These are phyloP conservation scores for Paramisgurnus dabryanus DNA, from an alignment of 2,113 vertebrate species.

Conservation along the genomic window DNA sequence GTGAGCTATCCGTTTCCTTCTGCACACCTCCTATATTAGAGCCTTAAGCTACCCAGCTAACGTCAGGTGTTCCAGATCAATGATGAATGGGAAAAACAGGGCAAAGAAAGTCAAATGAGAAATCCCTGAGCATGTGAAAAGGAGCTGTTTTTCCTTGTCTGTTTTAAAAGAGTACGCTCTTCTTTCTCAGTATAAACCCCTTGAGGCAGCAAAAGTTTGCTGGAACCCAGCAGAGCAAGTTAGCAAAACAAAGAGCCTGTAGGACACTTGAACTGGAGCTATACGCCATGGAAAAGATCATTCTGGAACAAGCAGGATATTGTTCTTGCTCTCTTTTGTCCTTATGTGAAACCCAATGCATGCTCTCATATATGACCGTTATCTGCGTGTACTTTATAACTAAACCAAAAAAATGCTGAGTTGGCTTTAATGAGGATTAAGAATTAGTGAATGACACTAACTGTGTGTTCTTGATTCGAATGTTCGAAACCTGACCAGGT, in stretches of 20 bases:
- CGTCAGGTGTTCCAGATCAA: slow-evolving; percentile 48
- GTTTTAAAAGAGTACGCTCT: slow-evolving; percentile 46
- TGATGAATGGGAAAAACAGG: slow-evolving; percentile 66
- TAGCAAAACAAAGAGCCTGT: slow-evolving; percentile 13
- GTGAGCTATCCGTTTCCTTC: slow-evolving; percentile 55
- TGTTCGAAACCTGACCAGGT: neutral
- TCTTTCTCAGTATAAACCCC: slow-evolving; percentile 47
- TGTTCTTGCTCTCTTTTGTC: neutral
- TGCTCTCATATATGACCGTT: neutral
- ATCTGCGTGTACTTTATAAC: slow-evolving; percentile 11
- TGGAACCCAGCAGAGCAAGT: slow-evolving; percentile 45
- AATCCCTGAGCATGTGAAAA: slow-evolving; percentile 38
- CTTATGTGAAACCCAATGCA: neutral
- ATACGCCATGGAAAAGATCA: slow-evolving; percentile 14
- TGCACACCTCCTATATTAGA: slow-evolving; percentile 57
- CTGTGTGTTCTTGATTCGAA: neutral
- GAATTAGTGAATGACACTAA: neutral
- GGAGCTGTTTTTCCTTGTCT: slow-evolving; percentile 51
- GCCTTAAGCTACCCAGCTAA: slow-evolving; percentile 57
- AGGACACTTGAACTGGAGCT: neutral
- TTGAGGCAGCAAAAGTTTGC: slow-evolving; percentile 51
- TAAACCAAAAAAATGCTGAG: slow-evolving; percentile 10
- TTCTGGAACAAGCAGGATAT: slow-evolving; percentile 49
- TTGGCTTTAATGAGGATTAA: neutral
- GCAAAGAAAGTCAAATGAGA: slow-evolving; percentile 49